These are phyloP conservation scores for Sus scrofa DNA, from an alignment of 2,113 vertebrate genomes.

Conservation along the genomic window DNA sequence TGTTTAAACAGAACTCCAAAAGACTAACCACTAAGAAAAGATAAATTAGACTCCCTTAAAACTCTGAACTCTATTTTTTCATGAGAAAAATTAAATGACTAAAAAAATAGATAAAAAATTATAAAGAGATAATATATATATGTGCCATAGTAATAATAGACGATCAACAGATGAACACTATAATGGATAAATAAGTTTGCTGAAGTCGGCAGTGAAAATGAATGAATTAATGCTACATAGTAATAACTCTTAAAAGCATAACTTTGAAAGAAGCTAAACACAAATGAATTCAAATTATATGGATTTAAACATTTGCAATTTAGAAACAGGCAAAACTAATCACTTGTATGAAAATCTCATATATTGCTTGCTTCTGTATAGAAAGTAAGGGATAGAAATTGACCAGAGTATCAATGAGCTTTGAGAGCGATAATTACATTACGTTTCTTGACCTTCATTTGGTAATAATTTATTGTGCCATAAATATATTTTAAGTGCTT, in stretches of 20 bases:
- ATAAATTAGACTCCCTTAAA: neutral
- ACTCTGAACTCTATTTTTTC: neutral
- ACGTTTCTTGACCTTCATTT: neutral
- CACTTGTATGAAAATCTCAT: neutral
- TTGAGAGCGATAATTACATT: neutral
- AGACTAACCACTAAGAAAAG: neutral
- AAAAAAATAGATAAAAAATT: neutral
- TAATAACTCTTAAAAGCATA: neutral
- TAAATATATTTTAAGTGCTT: neutral
- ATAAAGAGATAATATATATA: neutral
- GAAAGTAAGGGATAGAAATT: neutral
- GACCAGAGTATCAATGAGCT: fast-evolving
- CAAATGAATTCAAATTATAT: neutral
- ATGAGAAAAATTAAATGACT: neutral
- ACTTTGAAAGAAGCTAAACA: neutral
- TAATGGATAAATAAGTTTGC: neutral
- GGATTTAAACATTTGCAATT: neutral
- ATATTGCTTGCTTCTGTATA: neutral
- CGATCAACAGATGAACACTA: neutral
- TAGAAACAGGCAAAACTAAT: neutral
- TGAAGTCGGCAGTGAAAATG: neutral
- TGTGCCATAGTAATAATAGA: neutral
- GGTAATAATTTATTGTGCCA: neutral
- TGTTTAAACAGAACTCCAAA: neutral
- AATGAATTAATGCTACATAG: neutral